Base-by-base conservation (phyloP, 2,888 invertebrate genomes). In the Timandra comae region DNA sequence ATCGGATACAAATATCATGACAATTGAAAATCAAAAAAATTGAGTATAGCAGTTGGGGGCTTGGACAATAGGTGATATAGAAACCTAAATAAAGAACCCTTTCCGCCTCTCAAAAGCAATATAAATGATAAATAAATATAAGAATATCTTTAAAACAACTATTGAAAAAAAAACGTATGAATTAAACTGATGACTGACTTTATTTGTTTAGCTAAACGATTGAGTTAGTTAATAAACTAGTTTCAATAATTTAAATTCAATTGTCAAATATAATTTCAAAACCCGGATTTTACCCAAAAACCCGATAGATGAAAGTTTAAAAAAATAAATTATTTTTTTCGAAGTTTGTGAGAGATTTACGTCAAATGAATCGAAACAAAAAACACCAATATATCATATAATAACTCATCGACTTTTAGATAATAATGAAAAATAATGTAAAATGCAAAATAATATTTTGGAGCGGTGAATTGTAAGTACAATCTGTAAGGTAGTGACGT, bases 371-470 rank as follows among this genome's bases (percentile, higher is more conserved):
- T 75, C 77, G 82, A 80, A 85, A 85, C 80, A 76, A 72, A 71
- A n/a, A 85, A 82, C 84, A 85, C 84, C 84, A 85, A 85, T n/a
- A n/a, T n/a, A 59, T 60, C 76, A 66, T 5, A 75, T 70, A 75
- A n/a, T 78, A 76, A 77, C 67, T 78, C 82, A 82, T 81, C 85
- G 85, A 86, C 79, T 85, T 78, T 79, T 85, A 84, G 81, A 75
- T 82, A 80, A 80, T 82, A 82, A n/a, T n/a, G n/a, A n/a, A n/a
- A n/a, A 77, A 76, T 79, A 77, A 72, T 69, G 61, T 63, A 67
- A 64, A 76, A 66, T 59, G 65, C 66, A 66, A 61, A 66, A 62
- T 63, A 63, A 70, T 81, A 82, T 81, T 80, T 79, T 82, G 81
- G 79, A 78, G 53, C 22, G 52, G 75, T 71, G 61, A 6, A 61